Evolutionary conservation across 2,888 invertebrate species (phyloP).

Genomic region (Erebia ligea): DNA sequence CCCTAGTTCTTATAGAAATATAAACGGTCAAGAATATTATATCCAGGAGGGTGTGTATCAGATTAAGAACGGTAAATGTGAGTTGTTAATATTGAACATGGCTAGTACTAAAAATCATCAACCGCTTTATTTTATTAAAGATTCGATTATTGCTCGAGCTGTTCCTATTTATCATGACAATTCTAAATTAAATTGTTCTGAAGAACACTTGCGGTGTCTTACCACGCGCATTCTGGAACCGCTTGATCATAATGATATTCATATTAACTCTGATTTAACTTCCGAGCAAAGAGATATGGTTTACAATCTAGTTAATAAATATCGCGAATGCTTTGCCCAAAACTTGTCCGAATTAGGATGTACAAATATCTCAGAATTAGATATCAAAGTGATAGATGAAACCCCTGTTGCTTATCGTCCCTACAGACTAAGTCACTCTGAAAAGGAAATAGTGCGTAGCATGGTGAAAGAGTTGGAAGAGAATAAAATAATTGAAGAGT

Average conservation of each 20-base stretch:
- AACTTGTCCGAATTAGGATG: conserved; percentile 1
- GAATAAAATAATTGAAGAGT: conserved; percentile 6
- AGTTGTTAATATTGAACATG: no score
- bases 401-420: not conserved
- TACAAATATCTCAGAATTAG: not conserved
- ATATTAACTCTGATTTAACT: not conserved
- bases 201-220: not conserved
- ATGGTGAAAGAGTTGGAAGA: not conserved
- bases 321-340: not conserved
- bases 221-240: not conserved
- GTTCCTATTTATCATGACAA: not conserved
- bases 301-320: not conserved
- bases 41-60: no score
- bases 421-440: not conserved
- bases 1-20: no score
- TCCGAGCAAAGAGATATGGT: not conserved
- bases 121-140: no score
- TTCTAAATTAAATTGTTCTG: not conserved
- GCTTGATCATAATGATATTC: not conserved
- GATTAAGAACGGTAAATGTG: no score
- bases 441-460: not conserved
- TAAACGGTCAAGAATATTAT: no score
- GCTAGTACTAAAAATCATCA: no score
- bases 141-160: no score
- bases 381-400: not conserved